A percentile compares a stretch with the other conserved stretches of the same genome.
Evolutionary conservation across 2,888 invertebrate species (phyloP).

Genomic region (Molorchus minor): DNA sequence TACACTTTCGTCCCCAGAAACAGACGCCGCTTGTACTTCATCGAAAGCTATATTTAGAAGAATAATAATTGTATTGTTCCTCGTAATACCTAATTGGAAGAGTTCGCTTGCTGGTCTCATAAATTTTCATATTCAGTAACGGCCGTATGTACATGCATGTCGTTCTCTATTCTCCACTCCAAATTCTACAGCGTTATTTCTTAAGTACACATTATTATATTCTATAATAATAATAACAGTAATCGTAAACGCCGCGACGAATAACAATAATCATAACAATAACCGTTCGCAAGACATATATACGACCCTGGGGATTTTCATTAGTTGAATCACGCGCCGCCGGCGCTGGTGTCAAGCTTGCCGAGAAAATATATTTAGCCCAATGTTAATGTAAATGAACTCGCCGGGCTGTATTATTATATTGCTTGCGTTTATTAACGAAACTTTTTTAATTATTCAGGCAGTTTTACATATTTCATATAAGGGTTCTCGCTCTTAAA

Average conservation of each 20-base stretch:
- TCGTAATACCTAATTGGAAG: conserved; percentile 22
- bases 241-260: conserved; percentile 56
- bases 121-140: conserved; percentile 26
- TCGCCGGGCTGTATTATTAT: conserved; percentile 41
- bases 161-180: conserved; percentile 32
- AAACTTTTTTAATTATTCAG: conserved; percentile 44
- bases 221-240: conserved; percentile 56
- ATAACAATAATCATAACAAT: conserved; percentile 62
- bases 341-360: conserved; percentile 41
- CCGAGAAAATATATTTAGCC: conserved; percentile 41
- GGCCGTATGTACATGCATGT: conserved; percentile 26
- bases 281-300: conserved; percentile 59
- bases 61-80: conserved; percentile 24
- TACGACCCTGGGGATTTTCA: conserved; percentile 58
- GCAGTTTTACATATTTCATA: conserved; percentile 37
- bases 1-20: too few species aligned
- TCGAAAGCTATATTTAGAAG: conserved; percentile 25
- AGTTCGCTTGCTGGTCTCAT: conserved; percentile 20
- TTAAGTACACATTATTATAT: conserved; percentile 54
- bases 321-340: conserved; percentile 58
- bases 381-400: conserved; percentile 44
- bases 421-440: conserved; percentile 40
- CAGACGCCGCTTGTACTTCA: too few species aligned
- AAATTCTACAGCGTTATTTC: conserved; percentile 42
- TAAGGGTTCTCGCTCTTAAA: conserved; percentile 25